A percentile compares a stretch with the other conserved stretches of the same genome.
phyloP scores from a whole-genome alignment of 2,888 invertebrate species.

The Dorcus parallelipipedus region DNA sequence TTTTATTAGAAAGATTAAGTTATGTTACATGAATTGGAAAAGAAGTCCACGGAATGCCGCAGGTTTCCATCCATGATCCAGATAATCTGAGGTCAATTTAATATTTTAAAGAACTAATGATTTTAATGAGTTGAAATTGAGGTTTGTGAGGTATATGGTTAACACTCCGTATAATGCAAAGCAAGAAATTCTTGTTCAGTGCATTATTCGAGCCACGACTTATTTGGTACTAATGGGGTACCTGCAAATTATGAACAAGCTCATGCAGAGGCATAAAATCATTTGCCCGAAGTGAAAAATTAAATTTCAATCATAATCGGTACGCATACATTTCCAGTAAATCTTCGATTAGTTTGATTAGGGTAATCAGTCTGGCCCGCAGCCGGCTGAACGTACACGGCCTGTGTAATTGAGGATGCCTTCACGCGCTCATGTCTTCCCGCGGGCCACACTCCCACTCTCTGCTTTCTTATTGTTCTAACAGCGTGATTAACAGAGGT shows the following conservation, averaged over 20 bases:
- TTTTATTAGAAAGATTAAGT: no score
- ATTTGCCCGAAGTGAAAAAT: slow-evolving; percentile 36
- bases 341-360: slow-evolving; percentile 42
- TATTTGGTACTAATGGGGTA: background rate
- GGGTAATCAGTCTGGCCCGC: slow-evolving; percentile 34
- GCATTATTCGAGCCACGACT: no score
- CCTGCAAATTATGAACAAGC: background rate
- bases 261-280: background rate
- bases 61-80: no score
- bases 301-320: slow-evolving; percentile 37
- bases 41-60: no score
- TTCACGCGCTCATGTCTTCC: slow-evolving; percentile 34
- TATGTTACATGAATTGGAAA: no score
- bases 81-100: no score
- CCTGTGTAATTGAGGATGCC: slow-evolving; percentile 32
- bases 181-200: no score
- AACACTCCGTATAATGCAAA: no score
- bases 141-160: no score
- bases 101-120: no score
- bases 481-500: slow-evolving; percentile 11
- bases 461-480: slow-evolving; percentile 12
- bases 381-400: slow-evolving; percentile 27
- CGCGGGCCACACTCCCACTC: slow-evolving; percentile 28
- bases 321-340: slow-evolving; percentile 33
- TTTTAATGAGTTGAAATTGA: no score